Conservation (phyloP, 2,113 vertebrate genomes). For the Amia ocellicauda region DNA sequence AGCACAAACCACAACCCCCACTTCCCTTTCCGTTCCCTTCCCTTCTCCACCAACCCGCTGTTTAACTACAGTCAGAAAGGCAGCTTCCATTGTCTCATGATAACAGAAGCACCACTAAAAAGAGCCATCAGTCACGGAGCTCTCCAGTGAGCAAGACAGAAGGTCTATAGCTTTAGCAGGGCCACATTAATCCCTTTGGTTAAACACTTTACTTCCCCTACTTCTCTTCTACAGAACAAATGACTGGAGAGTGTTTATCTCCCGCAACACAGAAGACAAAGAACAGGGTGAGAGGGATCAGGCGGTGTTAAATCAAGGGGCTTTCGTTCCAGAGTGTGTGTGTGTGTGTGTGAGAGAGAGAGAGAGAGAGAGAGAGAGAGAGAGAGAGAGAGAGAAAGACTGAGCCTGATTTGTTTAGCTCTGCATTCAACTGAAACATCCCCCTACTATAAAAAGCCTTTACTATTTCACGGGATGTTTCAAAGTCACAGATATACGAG, state of each 20-base stretch:
- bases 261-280: conserved; percentile 13
- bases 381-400: no score
- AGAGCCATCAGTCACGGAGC: not conserved
- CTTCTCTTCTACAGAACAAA: conserved; percentile 2
- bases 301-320: not conserved
- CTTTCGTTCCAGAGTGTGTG: not conserved
- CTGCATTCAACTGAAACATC: no score
- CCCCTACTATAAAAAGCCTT: no score
- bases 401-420: no score
- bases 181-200: not conserved
- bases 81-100: not conserved
- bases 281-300: conserved; percentile 1
- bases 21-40: no score
- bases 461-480: no score
- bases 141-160: not conserved
- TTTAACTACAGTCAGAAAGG: not conserved
- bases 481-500: no score
- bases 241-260: conserved; percentile 5
- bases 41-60: no score
- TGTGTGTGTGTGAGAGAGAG: no score
- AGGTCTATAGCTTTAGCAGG: not conserved
- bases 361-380: no score
- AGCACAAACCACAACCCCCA: no score
- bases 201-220: conserved; percentile 6
- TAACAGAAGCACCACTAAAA: not conserved